Conservation (phyloP, 2,797 vertebrate genomes). For the Bradypodion pumilum region DNA sequence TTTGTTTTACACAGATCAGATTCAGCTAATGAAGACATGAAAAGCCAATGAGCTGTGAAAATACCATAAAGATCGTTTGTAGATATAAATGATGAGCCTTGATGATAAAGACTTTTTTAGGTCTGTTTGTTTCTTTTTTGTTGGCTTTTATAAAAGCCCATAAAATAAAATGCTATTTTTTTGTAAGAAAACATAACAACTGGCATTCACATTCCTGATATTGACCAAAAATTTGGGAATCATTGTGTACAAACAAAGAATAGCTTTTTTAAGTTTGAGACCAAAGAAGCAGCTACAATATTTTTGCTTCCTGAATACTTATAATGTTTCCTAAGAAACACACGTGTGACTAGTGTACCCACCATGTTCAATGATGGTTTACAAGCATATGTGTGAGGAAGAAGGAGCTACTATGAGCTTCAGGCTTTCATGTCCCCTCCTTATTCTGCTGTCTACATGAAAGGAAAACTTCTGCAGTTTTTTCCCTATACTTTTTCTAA, state of each 20-base stretch:
- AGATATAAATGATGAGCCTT: conserved; percentile 35
- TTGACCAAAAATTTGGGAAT: conserved; percentile 38
- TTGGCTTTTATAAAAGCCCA: conserved; percentile 55
- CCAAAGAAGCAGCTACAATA: neutral
- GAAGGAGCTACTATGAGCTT: neutral
- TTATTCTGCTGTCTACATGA: neutral
- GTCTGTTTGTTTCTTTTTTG: conserved; percentile 48
- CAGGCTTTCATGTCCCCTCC: neutral
- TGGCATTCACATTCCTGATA: conserved; percentile 53
- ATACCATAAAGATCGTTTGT: conserved; percentile 13
- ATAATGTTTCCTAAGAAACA: neutral
- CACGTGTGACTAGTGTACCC: neutral
- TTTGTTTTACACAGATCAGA: conserved; percentile 78
- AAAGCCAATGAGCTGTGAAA: conserved; percentile 58
- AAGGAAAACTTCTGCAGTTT: neutral
- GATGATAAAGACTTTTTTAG: conserved; percentile 50
- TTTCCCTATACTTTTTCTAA: neutral
- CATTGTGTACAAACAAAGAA: conserved; percentile 51
- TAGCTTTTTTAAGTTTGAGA: conserved; percentile 32
- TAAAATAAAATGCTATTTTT: conserved; percentile 39
- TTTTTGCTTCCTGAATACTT: neutral
- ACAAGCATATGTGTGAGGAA: neutral
- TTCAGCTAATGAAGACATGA: conserved; percentile 82
- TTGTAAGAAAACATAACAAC: conserved; percentile 59
- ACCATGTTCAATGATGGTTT: neutral